Evolutionary conservation across 2,888 invertebrate genomes (phyloP).

Genomic region (Euclidia mi): DNA sequence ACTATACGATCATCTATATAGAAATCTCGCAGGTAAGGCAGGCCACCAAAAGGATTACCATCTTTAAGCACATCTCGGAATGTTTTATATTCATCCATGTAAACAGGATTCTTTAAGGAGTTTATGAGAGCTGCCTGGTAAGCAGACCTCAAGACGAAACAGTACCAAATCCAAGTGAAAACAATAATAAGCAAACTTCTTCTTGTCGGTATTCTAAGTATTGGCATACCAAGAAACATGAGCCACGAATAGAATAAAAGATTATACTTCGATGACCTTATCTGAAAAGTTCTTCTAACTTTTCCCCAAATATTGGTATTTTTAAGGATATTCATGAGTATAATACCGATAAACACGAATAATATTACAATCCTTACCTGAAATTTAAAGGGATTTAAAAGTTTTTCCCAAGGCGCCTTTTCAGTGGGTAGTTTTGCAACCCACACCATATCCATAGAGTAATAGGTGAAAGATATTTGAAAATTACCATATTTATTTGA

Average conservation of each 20-base stretch:
- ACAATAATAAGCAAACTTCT: slow-evolving; percentile 58
- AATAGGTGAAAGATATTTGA: slow-evolving; percentile 73
- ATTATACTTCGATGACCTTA: slow-evolving; percentile 60
- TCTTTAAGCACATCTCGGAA: slow-evolving; percentile 59
- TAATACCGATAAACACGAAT: slow-evolving; percentile 62
- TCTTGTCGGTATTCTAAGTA: slow-evolving; percentile 61
- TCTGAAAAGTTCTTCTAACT: slow-evolving; percentile 51
- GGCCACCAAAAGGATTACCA: slow-evolving; percentile 65
- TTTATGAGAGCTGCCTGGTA: slow-evolving; percentile 72
- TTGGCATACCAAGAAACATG: slow-evolving; percentile 70
- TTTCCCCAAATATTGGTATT: slow-evolving; percentile 57
- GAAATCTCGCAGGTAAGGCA: slow-evolving; percentile 62
- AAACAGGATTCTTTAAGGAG: slow-evolving; percentile 63
- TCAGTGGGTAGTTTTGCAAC: slow-evolving; percentile 61
- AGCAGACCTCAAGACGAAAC: slow-evolving; percentile 68
- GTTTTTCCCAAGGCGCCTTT: slow-evolving; percentile 70
- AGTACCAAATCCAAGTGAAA: slow-evolving; percentile 72
- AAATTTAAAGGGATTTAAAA: slow-evolving; percentile 67
- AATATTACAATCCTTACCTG: slow-evolving; percentile 61
- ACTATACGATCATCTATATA: slow-evolving; percentile 63
- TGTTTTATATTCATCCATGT: slow-evolving; percentile 54
- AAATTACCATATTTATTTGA: slow-evolving; percentile 68
- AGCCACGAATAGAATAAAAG: slow-evolving; percentile 73
- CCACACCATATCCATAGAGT: slow-evolving; percentile 75
- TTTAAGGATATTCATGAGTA: slow-evolving; percentile 58